A percentile compares a stretch with the other conserved stretches of the same genome.
phyloP scores from a whole-genome alignment of 2,113 vertebrate genomes.

The Pelvicachromis taeniatus region DNA sequence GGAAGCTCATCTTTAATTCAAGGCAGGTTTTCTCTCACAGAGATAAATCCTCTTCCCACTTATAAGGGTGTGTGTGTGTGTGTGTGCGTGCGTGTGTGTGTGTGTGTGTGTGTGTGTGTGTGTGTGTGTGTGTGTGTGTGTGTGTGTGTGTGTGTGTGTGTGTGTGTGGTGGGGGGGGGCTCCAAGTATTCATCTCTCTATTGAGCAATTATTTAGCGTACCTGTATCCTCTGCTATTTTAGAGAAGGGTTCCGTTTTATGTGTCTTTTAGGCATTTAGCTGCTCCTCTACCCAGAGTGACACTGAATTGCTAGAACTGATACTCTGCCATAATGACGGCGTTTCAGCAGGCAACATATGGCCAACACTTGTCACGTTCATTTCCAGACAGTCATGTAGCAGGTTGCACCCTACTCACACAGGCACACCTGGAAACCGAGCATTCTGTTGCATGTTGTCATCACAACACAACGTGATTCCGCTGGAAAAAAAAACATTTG shows the following conservation, averaged over 20 bases:
- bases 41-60: slow-evolving; percentile 56
- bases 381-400: slow-evolving; percentile 39
- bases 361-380: slow-evolving; percentile 19
- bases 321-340: not conserved
- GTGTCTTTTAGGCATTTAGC: slow-evolving; percentile 11
- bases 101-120: too few relatives aligned
- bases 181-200: slow-evolving; percentile 34
- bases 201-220: slow-evolving; percentile 51
- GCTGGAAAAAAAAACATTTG: slow-evolving; percentile 39
- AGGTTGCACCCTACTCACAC: slow-evolving; percentile 32
- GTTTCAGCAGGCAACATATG: slow-evolving; percentile 22
- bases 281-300: slow-evolving; percentile 5
- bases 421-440: slow-evolving; percentile 33
- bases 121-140: not conserved
- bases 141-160: too few relatives aligned
- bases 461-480: slow-evolving; percentile 10
- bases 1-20: slow-evolving; percentile 65
- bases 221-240: slow-evolving; percentile 41
- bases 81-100: too few relatives aligned
- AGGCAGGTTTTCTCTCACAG: slow-evolving; percentile 27
- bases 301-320: not conserved
- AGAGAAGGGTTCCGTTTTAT: slow-evolving; percentile 27
- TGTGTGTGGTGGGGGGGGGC: not conserved
- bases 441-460: slow-evolving; percentile 16
- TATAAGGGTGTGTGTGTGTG: not conserved